phyloP scores from a whole-genome alignment of 2,888 invertebrate species.

The Sussaba pulchella region DNA sequence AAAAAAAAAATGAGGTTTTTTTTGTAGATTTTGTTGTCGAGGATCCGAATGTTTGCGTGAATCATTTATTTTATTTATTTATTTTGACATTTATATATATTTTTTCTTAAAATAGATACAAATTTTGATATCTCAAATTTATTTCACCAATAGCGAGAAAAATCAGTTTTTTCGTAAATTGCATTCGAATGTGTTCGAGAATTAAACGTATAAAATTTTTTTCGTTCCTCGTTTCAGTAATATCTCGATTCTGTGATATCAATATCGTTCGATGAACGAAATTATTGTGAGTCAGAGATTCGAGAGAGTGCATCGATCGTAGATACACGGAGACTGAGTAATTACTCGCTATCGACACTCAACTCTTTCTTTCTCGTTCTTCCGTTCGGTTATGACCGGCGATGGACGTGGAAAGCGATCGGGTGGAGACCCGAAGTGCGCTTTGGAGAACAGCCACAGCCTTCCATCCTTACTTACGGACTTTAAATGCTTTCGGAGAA shows the following conservation, averaged over 20 bases:
- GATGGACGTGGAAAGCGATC: background rate
- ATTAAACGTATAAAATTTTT: background rate
- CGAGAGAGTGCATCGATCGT: slow-evolving; percentile 19
- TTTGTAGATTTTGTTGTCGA: background rate
- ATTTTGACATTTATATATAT: no score
- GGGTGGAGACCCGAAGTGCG: slow-evolving; percentile 22
- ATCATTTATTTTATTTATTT: no score
- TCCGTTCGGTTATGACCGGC: background rate
- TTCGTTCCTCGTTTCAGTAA: background rate
- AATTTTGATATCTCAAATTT: no score
- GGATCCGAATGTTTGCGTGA: no score
- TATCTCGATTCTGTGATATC: background rate
- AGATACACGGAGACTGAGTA: slow-evolving; percentile 20
- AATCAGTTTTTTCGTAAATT: no score
- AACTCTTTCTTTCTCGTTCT: slow-evolving; percentile 19
- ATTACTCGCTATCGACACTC: slow-evolving; percentile 31
- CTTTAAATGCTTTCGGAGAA: slow-evolving; percentile 19
- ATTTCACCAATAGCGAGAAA: no score
- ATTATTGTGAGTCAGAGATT: slow-evolving; percentile 7
- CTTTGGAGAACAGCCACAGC: slow-evolving; percentile 33
- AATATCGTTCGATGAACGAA: slow-evolving; percentile 3
- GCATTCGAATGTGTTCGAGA: no score
- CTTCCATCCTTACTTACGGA: background rate
- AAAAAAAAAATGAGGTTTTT: background rate
- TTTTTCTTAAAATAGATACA: no score